Base-by-base conservation (phyloP, 2,797 vertebrate genomes). In the Lycodopsis pacificus region DNA sequence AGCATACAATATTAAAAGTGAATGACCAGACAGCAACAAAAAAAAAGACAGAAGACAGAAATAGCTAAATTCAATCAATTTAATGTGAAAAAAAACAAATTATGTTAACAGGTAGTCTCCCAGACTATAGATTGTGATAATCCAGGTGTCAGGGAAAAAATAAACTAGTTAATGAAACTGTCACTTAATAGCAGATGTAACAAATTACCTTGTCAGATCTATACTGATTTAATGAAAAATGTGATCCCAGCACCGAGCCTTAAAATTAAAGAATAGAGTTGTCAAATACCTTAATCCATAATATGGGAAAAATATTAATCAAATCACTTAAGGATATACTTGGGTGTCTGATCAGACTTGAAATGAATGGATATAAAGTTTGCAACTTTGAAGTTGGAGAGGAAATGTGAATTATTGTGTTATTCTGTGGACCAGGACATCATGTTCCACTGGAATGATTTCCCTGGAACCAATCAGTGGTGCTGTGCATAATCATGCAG, bases 401-500 rank as follows among this genome's bases (percentile, higher is more conserved):
- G 58, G 36, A 74, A 74, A 42, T 63, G 53, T 76, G 80, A 80
- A 71, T 80, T 87, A 85, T 90, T 85, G 76, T 81, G 76, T 88
- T 86, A 86, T 65, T 83, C 63, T 44, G 42, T 75, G 71, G 63
- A 61, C 79, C 78, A 85, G 84, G 71, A 93, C 90, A 83, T 80
- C 61, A 30, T 84, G 90, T 91, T 90, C 86, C 76, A 76, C 56
- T 75, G 76, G 76, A 90, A 89, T 74, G 77, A 88, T 82, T 89
- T 91, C 30, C 15, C 66, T 74, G 71, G 80, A 91, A 90, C 87
- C 80, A 89, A 91, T 92, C 83, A 89, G 79, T 8, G 22, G 69
- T 34, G 63, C 70, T 85, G 64, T 82, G 87, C 77, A 89, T 88
- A 89, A 90, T 91, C 86, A 88, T 85, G 65, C 81, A 88, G 88